Evolutionary conservation across 2,113 vertebrate genomes (phyloP), one percentile per base, ranked within the genome.

Genomic region (Syrrhaptes paradoxus): DNA sequence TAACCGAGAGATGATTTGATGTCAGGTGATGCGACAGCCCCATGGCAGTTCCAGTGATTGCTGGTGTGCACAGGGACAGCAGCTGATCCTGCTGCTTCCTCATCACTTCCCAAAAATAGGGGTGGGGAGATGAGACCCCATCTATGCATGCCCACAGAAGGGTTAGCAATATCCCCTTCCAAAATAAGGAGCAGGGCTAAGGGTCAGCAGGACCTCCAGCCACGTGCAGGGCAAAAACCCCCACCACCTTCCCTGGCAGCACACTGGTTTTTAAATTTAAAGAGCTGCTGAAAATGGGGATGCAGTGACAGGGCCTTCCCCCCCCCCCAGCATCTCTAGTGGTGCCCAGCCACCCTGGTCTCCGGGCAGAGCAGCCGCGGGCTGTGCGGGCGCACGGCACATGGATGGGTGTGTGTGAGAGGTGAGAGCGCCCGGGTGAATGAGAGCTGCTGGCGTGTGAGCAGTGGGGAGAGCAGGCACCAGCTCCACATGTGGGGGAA

Each of bases 401-500:
- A 10, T 89, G 95, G 75, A 58, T 15, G 63, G 38, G 12, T 85
- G 67, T 85, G 75, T 89, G 94, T 81, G 92, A 94, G 84, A 58
- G 74, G 45, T 1, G 13, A 51, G 41, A 59, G 66, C 5, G 4
- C 28, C 51, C 1, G 7, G 26, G 75, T 68, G 86, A 73, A 38
- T 19, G 95, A 55, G 51, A 48, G 6, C 62, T 46, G 75, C 38
- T 66, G 7, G 78, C 0, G 2, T 34, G 76, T 9, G 70, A 49
- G 81, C 17, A 9, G 17, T 46, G 7, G 66, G 36, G 72, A 68
- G 71, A 71, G 74, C 78, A 31, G 49, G 67, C 79, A 48, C 63
- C 0, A 3, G 13, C 62, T 79, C 31, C 4, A 2, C 6, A 63
- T 22, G 58, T 0, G 0, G 41, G 36, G 49, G 2, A 31, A 1